Percentiles rank a stretch among this genome's conserved stretches.
Conservation (phyloP, 37 sponge, comb jelly and placozoan genomes). For the Mnemiopsis leidyi region DNA sequence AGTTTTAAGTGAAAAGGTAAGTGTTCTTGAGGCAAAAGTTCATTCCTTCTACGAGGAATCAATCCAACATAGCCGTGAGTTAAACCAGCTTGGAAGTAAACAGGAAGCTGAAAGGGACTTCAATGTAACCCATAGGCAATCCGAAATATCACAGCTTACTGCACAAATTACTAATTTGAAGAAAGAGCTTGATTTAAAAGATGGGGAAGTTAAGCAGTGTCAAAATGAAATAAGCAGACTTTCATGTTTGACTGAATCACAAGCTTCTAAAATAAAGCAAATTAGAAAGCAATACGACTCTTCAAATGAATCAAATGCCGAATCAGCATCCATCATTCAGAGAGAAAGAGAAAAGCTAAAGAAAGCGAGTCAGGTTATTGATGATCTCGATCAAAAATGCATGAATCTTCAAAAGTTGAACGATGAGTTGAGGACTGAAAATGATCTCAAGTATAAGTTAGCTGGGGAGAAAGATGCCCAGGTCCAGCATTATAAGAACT, state of each 20-base stretch:
- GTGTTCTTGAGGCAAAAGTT: constrained; percentile 40
- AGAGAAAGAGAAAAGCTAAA: constrained; percentile 19
- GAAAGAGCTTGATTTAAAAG: not conserved
- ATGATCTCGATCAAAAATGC: not conserved
- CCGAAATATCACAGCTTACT: not conserved
- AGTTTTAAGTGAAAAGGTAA: constrained; percentile 13
- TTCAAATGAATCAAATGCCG: not conserved
- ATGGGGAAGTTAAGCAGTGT: not conserved
- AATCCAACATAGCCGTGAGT: not conserved
- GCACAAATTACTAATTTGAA: not conserved
- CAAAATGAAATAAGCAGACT: constrained; percentile 25
- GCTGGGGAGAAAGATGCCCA: not conserved
- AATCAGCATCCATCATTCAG: not conserved
- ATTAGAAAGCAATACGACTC: not conserved
- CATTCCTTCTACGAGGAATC: constrained; percentile 47
- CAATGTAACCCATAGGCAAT: not conserved
- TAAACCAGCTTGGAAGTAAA: not conserved
- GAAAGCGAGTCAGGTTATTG: not conserved
- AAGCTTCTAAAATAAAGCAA: constrained; percentile 5
- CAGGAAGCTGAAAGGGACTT: not conserved
- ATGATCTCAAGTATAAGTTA: not conserved
- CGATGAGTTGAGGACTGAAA: constrained; percentile 16
- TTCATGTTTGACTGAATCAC: constrained; percentile 35
- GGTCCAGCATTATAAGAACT: not conserved
- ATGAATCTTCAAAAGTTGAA: not conserved